A percentile compares a stretch with the other conserved stretches of the same genome.
phyloP scores from a whole-genome alignment of 1,140 invertebrate species.

The Drosophila auraria region DNA sequence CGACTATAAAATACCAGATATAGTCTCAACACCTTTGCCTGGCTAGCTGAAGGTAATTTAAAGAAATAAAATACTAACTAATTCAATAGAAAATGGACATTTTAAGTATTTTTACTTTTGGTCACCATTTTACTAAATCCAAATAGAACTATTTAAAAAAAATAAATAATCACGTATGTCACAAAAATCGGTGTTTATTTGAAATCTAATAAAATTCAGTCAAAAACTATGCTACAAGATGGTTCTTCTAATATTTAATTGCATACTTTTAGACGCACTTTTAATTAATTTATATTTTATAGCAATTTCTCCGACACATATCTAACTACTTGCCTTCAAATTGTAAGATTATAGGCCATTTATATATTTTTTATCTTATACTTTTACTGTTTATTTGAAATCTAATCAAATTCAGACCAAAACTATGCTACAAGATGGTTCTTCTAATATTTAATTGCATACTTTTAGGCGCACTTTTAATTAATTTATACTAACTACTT shows the following conservation, averaged over 20 bases:
- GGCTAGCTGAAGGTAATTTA: neutral
- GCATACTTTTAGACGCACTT: neutral
- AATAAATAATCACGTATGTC: too few species aligned
- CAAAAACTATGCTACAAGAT: neutral
- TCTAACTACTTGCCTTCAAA: too few species aligned
- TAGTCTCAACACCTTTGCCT: neutral
- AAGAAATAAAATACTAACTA: too few species aligned
- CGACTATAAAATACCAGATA: neutral
- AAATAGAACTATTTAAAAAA: too few species aligned
- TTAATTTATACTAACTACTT: neutral
- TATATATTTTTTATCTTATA: neutral
- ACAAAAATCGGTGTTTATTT: too few species aligned
- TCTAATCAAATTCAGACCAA: too few species aligned
- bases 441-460: neutral
- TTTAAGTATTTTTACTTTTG: too few species aligned
- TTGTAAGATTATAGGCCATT: too few species aligned
- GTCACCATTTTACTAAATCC: too few species aligned
- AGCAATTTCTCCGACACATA: neutral
- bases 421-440: neutral
- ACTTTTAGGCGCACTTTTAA: neutral
- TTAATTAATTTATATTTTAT: neutral
- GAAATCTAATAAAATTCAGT: too few species aligned
- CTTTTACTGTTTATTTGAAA: too few species aligned
- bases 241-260: neutral
- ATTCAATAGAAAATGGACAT: too few species aligned